Percentiles rank a stretch among this genome's conserved stretches.
These are phyloP conservation scores for Microcebus ravelobensis DNA, from an alignment of 2,113 vertebrate species.

Conservation along the genomic window DNA sequence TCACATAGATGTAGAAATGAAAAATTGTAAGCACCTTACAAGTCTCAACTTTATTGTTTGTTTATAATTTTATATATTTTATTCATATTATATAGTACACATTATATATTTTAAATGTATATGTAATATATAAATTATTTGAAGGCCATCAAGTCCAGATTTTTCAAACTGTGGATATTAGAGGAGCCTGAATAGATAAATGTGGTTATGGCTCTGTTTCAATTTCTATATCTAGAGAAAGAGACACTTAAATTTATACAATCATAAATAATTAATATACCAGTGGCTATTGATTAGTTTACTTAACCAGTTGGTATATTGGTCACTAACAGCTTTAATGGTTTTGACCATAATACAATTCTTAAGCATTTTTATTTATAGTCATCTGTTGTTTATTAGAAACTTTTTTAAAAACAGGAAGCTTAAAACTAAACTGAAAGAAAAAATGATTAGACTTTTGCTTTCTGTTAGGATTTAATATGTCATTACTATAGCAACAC, in stretches of 20 bases:
- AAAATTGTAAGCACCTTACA: neutral
- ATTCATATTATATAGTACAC: neutral
- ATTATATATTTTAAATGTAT: neutral
- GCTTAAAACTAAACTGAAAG: neutral
- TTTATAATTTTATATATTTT: neutral
- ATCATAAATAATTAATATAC: conserved; percentile 2
- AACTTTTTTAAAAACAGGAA: neutral
- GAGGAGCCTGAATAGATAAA: neutral
- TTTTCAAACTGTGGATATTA: neutral
- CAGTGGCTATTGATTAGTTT: neutral
- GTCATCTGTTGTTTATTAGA: neutral
- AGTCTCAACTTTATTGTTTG: neutral
- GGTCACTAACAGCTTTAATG: neutral
- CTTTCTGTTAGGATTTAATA: neutral
- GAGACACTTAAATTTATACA: neutral
- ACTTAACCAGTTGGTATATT: neutral
- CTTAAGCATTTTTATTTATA: neutral
- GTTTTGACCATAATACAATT: neutral
- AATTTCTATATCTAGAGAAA: neutral
- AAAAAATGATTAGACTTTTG: neutral
- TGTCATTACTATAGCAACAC: neutral
- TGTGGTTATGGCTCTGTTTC: neutral
- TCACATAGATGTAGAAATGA: neutral
- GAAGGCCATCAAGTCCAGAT: neutral
- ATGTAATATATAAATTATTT: neutral